Percentiles rank a stretch among this genome's conserved stretches.
These are phyloP conservation scores for Polyodon spathula DNA, from an alignment of 2,113 vertebrate species.

Conservation along the genomic window DNA sequence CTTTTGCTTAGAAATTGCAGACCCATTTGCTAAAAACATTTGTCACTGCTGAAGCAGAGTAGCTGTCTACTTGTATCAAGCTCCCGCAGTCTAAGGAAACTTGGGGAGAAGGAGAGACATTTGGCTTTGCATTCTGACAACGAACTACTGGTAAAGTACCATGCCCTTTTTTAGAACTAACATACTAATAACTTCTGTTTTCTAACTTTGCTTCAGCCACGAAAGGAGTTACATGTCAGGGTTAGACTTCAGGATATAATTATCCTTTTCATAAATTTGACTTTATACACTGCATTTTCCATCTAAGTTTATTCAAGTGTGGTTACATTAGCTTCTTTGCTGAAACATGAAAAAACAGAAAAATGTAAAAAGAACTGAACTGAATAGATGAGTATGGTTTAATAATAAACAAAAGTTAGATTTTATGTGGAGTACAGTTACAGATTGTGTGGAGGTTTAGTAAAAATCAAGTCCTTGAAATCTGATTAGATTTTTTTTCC, in stretches of 20 bases:
- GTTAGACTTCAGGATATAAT: conserved; percentile 43
- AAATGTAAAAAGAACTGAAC: conserved; percentile 8
- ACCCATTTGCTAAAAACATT: conserved; percentile 36
- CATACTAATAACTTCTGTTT: conserved; percentile 24
- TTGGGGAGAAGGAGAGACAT: conserved; percentile 30
- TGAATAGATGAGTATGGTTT: background rate
- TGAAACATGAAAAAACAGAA: background rate
- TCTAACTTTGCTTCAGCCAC: conserved; percentile 21
- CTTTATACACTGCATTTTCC: conserved; percentile 42
- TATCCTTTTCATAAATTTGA: conserved; percentile 29
- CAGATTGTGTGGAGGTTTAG: background rate
- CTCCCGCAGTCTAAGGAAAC: conserved; percentile 26
- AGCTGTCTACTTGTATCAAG: conserved; percentile 25
- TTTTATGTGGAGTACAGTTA: background rate
- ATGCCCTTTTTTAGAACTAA: conserved; percentile 15
- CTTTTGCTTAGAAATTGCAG: conserved; percentile 20
- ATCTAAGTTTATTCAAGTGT: conserved; percentile 18
- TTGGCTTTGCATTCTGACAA: conserved; percentile 32
- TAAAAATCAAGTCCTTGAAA: conserved; percentile 1
- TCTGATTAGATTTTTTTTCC: conserved; percentile 12
- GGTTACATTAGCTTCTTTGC: conserved; percentile 30
- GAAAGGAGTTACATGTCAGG: conserved; percentile 21
- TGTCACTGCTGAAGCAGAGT: conserved; percentile 37
- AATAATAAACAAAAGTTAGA: too few species aligned
- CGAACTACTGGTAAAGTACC: conserved; percentile 44